Conservation (phyloP, 2,888 invertebrate genomes). For the Pyralis farinalis region DNA sequence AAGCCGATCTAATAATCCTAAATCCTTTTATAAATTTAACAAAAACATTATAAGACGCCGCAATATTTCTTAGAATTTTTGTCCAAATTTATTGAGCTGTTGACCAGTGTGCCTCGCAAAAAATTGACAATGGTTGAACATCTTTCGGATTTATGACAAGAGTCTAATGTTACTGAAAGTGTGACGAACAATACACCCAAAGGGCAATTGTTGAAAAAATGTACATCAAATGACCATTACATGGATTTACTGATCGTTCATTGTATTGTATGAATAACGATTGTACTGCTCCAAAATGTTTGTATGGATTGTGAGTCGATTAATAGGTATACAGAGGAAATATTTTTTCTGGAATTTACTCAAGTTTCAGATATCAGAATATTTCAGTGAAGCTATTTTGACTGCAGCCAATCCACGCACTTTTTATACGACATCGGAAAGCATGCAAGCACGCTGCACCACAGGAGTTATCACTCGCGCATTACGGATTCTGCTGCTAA, state of each 20-base stretch:
- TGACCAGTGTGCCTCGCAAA: slow-evolving; percentile 20
- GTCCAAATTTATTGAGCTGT: slow-evolving; percentile 10
- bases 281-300: no score
- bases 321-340: no score
- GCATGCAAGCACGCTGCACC: no score
- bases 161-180: slow-evolving; percentile 24
- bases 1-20: slow-evolving; percentile 11
- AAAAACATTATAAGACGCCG: slow-evolving; percentile 14
- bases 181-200: slow-evolving; percentile 23
- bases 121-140: slow-evolving; percentile 16
- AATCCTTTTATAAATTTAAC: slow-evolving; percentile 18
- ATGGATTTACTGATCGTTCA: slow-evolving; percentile 3
- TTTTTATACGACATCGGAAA: no score
- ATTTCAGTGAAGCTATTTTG: no score
- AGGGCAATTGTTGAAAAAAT: slow-evolving; percentile 9
- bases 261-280: no score
- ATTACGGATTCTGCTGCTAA: no score
- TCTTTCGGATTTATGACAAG: slow-evolving; percentile 18
- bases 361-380: no score
- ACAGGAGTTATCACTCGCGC: no score
- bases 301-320: no score
- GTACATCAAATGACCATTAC: slow-evolving; percentile 21
- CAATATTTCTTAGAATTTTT: slow-evolving; percentile 21
- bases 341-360: no score
- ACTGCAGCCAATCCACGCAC: no score